Base-by-base conservation (phyloP, 2,888 invertebrate genomes). In the Amphipyra berbera region DNA sequence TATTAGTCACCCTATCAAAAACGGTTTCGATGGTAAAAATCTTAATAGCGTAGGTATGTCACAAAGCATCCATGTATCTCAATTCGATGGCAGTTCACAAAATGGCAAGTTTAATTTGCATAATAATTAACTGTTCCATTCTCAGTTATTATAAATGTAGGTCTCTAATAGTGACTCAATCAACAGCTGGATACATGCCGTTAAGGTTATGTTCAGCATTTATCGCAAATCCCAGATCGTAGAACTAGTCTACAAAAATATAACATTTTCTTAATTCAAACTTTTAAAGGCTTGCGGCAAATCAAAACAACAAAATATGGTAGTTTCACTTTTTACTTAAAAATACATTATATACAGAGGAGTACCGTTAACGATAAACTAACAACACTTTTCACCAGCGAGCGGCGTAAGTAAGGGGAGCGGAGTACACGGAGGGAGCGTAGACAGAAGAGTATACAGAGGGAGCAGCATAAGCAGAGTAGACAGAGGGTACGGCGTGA, bases 291-390 rank as follows among this genome's bases (percentile, higher is more conserved):
- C 7, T 30, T 30, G 7, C 7, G 7, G 30, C 8, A 45, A 52
- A 75, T 49, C 1, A 61, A 72, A 70, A 64, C 49, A 57, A 45
- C 1, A 53, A 6, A 47, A 53, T 8, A 73, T 49, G 79, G 79
- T 82, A 84, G 82, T 85, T 84, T 84, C 82, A 86, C 81, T 84
- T 81, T 81, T 79, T 79, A 78, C 64, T 70, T 72, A 76, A 66
- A 62, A 65, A 71, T 73, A 79, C 45, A 61, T 61, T 84, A 82
- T 81, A 63, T 86, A 86, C 81, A 85, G 70, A 54, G 55, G 42
- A 64, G 49, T 60, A 73, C 44, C 75, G 68, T 70, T 44, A 44
- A 21, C 50, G 14, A 21, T 61, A 42, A 58, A 44, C 62, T 48
- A 55, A 37, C 30, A 33, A 5, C 30, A 6, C 21, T 2, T 30